phyloP scores from a whole-genome alignment of 2,113 vertebrate genomes.

The Erythrolamprus reginae region DNA sequence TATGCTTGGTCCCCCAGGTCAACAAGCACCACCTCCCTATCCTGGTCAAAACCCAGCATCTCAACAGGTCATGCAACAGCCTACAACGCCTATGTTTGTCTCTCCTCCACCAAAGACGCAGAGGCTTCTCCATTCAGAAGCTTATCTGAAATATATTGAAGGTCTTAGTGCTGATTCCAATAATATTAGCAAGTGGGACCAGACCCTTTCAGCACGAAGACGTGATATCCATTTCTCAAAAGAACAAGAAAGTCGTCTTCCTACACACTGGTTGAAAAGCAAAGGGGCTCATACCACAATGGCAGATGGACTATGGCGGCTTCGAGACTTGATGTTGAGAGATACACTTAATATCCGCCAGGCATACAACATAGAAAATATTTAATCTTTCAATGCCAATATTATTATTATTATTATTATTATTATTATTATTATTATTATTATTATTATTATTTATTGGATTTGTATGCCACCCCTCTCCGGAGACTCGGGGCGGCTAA shows the following conservation, averaged over 20 bases:
- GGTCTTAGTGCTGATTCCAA: conserved; percentile 90
- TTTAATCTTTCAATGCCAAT: conserved; percentile 69
- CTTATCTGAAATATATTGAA: conserved; percentile 95
- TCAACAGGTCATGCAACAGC: conserved; percentile 86
- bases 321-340: conserved; percentile 94
- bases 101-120: conserved; percentile 93
- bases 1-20: conserved; percentile 75
- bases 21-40: conserved; percentile 88
- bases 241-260: conserved; percentile 94
- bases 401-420: too few relatives aligned
- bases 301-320: conserved; percentile 94
- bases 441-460: too few relatives aligned
- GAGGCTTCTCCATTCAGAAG: conserved; percentile 94
- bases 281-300: conserved; percentile 97
- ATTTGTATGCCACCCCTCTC: too few relatives aligned
- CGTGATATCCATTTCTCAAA: conserved; percentile 92
- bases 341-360: conserved; percentile 95
- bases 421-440: too few relatives aligned
- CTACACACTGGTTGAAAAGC: conserved; percentile 95
- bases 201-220: conserved; percentile 88
- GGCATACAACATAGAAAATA: conserved; percentile 84
- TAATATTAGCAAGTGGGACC: conserved; percentile 97
- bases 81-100: conserved; percentile 93
- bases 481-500: too few relatives aligned
- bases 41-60: conserved; percentile 80